These are phyloP conservation scores for Tribolium madens DNA, from an alignment of 1,140 invertebrate species.

Conservation along the genomic window DNA sequence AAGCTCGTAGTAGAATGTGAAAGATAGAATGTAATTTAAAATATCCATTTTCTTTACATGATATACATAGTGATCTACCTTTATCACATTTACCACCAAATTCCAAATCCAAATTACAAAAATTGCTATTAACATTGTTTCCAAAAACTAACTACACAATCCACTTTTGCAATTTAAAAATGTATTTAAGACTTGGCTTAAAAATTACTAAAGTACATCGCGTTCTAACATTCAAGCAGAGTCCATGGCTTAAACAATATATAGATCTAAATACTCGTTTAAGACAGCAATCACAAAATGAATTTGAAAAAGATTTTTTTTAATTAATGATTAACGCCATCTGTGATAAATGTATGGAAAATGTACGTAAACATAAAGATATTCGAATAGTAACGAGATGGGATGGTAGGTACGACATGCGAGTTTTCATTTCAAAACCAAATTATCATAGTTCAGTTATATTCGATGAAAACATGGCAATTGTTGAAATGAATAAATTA, in stretches of 20 bases:
- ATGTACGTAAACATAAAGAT: constrained; percentile 49
- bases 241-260: constrained; percentile 64
- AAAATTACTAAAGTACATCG: too few species aligned
- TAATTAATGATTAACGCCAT: constrained; percentile 48
- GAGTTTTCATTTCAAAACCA: constrained; percentile 49
- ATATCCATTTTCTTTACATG: constrained; percentile 65
- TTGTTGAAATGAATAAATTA: constrained; percentile 52
- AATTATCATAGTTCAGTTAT: constrained; percentile 53
- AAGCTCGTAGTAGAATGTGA: too few species aligned
- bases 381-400: constrained; percentile 45
- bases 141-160: constrained; percentile 65
- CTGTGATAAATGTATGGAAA: constrained; percentile 41
- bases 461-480: constrained; percentile 49
- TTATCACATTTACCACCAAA: constrained; percentile 50
- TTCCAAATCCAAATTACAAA: constrained; percentile 16
- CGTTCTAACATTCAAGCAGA: too few species aligned
- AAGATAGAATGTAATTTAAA: constrained; percentile 67
- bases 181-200: constrained; percentile 65
- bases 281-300: constrained; percentile 58
- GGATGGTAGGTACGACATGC: constrained; percentile 46
- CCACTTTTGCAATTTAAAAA: constrained; percentile 67
- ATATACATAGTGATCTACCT: constrained; percentile 62
- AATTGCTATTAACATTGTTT: constrained; percentile 39
- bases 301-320: constrained; percentile 65
- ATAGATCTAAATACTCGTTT: constrained; percentile 52